Evolutionary conservation across 2,113 vertebrate species (phyloP).

Genomic region (Gallinago jamesoni): DNA sequence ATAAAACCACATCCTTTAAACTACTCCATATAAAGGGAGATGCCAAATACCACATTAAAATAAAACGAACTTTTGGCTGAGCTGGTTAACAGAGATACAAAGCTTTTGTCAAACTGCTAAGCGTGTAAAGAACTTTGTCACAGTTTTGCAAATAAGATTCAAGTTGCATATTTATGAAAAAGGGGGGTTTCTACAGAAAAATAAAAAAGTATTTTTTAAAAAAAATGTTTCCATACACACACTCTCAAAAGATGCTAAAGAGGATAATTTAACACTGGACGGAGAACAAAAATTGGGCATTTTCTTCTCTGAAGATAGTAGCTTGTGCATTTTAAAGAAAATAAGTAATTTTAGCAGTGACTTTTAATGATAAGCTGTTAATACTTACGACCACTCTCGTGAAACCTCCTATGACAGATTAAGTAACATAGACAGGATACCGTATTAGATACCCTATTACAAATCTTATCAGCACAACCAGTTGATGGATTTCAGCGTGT

Average conservation of each 20-base stretch:
- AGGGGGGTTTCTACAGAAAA: neutral
- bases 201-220: neutral
- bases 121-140: neutral
- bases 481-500: neutral
- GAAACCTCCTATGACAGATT: neutral
- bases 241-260: neutral
- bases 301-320: neutral
- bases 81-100: constrained; percentile 10
- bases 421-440: neutral
- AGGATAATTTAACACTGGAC: neutral
- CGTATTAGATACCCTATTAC: neutral
- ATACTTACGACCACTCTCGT: neutral
- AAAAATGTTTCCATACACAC: neutral
- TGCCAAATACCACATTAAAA: constrained; percentile 2
- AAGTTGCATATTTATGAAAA: neutral
- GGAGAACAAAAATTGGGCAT: neutral
- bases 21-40: neutral
- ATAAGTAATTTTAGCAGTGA: neutral
- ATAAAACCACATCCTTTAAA: constrained; percentile 41
- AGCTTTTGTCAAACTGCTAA: neutral
- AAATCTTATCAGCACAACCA: neutral
- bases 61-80: constrained; percentile 29
- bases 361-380: neutral
- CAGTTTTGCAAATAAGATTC: neutral
- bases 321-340: neutral